Evolutionary conservation across 2,888 invertebrate genomes (phyloP).

Genomic region (Papilio gigon): DNA sequence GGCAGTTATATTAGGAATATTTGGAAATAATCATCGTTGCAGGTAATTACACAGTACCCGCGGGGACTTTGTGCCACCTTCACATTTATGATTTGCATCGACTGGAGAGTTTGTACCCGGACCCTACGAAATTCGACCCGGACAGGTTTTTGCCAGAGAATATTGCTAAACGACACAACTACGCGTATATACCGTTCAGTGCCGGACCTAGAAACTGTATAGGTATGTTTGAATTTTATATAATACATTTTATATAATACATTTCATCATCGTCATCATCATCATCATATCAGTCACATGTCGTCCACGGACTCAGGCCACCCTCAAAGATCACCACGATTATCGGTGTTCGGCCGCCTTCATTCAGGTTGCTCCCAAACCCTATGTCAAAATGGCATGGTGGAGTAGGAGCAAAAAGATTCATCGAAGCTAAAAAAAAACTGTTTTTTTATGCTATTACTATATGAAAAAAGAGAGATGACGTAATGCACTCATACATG

Average conservation of each 20-base stretch:
- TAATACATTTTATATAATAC: neutral
- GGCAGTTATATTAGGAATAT: too few relatives aligned
- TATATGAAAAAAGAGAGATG: too few relatives aligned
- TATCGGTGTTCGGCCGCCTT: too few relatives aligned
- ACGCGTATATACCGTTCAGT: conserved; percentile 85
- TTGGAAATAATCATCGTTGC: conserved; percentile 41
- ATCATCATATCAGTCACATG: too few relatives aligned
- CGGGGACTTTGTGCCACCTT: conserved; percentile 76
- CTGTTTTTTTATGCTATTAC: too few relatives aligned
- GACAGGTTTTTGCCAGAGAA: conserved; percentile 86
- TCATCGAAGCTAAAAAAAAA: too few relatives aligned
- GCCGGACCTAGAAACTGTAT: conserved; percentile 87
- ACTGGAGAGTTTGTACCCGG: conserved; percentile 83
- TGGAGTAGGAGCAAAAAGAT: too few relatives aligned
- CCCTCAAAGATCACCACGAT: too few relatives aligned
- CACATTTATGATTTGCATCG: conserved; percentile 85
- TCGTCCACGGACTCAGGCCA: too few relatives aligned
- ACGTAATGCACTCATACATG: neutral
- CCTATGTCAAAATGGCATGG: too few relatives aligned
- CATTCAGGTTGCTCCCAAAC: too few relatives aligned
- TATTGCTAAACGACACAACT: conserved; percentile 80
- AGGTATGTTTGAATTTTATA: conserved; percentile 65
- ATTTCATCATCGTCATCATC: too few relatives aligned
- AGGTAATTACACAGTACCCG: conserved; percentile 79
- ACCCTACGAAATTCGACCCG: conserved; percentile 86